Evolutionary conservation across 2,113 vertebrate genomes (phyloP), one percentile per base, ranked within the genome.

Genomic region (Nibea albiflora): DNA sequence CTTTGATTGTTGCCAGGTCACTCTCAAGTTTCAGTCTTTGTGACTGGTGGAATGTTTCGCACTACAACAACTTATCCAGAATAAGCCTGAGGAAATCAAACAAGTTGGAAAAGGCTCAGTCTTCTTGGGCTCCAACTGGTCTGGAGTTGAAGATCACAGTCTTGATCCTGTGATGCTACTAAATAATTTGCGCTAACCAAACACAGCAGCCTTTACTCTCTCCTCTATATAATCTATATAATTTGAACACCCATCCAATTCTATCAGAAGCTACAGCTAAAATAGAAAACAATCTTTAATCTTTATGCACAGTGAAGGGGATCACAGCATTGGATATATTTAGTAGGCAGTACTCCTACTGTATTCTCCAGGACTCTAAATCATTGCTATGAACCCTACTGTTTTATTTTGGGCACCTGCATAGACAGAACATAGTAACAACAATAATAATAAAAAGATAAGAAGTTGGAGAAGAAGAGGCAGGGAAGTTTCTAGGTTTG

Each of bases 11-110:
- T 68, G 49, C 65, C 47, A 68, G 28, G 26, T 67, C 42, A 39
- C 7, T 61, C 15, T 72, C 39, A 39, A 24, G 60, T 80, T 49
- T 73, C 62, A 42, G 53, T 52, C 44, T 67, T 53, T 52, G 31
- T 52, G 44, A 52, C 44, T 74, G n/a, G 73, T 61, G 56, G 54
- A 60, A 1, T 20, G 9, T 11, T 11, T 68, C 4, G 39, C 19
- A 35, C 50, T 10, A 56, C 26, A 50, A 24, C 12, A 66, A 24
- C 5, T n/a, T 7, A 50, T 50, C 78, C 61, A 80, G 46, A 56
- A n/a, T 50, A 20, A 61, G 11, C 53, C n/a, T 22, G 19, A 68
- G 47, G 11, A 74, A 68, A 54, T 75, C n/a, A 60, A 67, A 39
- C 10, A 6, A 64, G 35, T 42, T n/a, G 3, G 11, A 56, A 63